Percentiles rank a stretch among this genome's conserved stretches.
Conservation (phyloP, 1,140 invertebrate genomes). For the Zaprionus gabonicus region DNA sequence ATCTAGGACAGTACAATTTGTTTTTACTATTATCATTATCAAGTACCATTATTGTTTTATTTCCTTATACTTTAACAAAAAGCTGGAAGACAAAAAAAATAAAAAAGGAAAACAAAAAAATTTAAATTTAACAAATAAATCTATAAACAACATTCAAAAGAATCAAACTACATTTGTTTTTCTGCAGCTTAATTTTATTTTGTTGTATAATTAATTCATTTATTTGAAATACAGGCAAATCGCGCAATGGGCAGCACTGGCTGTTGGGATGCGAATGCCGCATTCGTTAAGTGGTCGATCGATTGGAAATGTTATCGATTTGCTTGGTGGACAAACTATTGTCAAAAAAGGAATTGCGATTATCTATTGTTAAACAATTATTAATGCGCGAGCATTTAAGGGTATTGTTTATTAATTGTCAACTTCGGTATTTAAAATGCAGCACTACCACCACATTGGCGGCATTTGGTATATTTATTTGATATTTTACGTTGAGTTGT, state of each 20-base stretch:
- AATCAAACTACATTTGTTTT: neutral
- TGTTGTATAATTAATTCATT: neutral
- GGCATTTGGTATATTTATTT: neutral
- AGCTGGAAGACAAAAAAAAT: constrained; percentile 68
- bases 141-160: constrained; percentile 47
- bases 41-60: constrained; percentile 73
- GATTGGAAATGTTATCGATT: neutral
- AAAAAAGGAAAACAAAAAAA: constrained; percentile 30
- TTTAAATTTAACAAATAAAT: constrained; percentile 73
- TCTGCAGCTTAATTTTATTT: neutral
- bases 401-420: too few species aligned
- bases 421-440: too few species aligned
- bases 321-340: too few species aligned
- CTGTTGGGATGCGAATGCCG: neutral
- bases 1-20: constrained; percentile 77
- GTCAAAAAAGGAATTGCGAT: too few species aligned
- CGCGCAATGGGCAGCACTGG: constrained; percentile 7
- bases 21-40: constrained; percentile 56
- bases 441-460: neutral
- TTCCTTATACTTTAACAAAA: constrained; percentile 58
- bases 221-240: neutral
- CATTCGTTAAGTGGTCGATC: constrained; percentile 10
- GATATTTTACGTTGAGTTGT: neutral
- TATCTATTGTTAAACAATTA: too few species aligned
- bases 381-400: too few species aligned